A percentile compares a stretch with the other conserved stretches of the same genome.
phyloP scores from a whole-genome alignment of 30 jellyfish, hydroid and myxozoan genomes.

The Hydractinia symbiolongicarpus region DNA sequence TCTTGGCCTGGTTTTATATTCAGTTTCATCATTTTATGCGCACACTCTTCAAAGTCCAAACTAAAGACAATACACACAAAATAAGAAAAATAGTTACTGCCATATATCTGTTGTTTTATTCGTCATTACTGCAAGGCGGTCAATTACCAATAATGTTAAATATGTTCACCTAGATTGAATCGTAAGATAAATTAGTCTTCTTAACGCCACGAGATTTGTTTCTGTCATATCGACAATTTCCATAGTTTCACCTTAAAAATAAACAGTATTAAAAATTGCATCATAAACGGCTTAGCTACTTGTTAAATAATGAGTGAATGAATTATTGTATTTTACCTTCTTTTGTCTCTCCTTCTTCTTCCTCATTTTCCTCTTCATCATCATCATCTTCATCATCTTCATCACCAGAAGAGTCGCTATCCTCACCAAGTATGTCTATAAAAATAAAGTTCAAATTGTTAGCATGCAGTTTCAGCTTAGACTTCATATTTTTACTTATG shows the following conservation, averaged over 20 bases:
- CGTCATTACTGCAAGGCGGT: neutral
- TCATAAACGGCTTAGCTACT: neutral
- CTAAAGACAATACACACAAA: slow-evolving; percentile 27
- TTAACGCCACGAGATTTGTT: slow-evolving; percentile 82
- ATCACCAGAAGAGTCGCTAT: slow-evolving; percentile 38
- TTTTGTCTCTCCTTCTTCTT: slow-evolving; percentile 21
- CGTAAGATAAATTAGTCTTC: slow-evolving; percentile 84
- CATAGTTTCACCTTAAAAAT: slow-evolving; percentile 28
- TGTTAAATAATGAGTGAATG: neutral
- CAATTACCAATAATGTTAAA: neutral
- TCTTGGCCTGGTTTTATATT: slow-evolving; percentile 97
- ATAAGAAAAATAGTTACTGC: neutral
- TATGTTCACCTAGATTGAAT: slow-evolving; percentile 91
- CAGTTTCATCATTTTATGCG: slow-evolving; percentile 98
- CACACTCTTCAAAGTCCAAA: slow-evolving; percentile 99
- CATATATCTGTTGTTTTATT: neutral
- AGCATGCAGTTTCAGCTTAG: neutral
- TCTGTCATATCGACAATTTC: slow-evolving; percentile 90
- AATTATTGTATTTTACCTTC: slow-evolving; percentile 4
- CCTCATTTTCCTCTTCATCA: slow-evolving; percentile 56
- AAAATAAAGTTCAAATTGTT: neutral
- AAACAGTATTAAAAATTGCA: neutral
- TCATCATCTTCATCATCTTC: slow-evolving; percentile 90
- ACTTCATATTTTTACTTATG: neutral
- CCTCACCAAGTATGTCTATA: slow-evolving; percentile 25